Conservation (phyloP, 2,888 invertebrate genomes). For the Tigriopus californicus region DNA sequence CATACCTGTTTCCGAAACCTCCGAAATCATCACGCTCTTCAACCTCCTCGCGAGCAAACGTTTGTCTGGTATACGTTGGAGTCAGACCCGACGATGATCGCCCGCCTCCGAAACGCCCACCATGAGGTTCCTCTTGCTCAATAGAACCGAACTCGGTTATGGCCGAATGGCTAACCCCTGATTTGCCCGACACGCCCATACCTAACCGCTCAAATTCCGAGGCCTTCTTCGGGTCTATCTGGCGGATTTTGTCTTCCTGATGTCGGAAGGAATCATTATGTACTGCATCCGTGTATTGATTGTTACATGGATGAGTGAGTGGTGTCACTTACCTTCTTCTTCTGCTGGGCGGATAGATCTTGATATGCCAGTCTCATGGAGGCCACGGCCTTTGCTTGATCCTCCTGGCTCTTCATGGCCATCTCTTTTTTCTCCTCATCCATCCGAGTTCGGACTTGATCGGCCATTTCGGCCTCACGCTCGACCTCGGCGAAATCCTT, state of each 20-base stretch:
- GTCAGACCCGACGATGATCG: no score
- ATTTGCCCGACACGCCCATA: constrained; percentile 41
- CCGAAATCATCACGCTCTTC: constrained; percentile 20
- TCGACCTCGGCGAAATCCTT: constrained; percentile 90
- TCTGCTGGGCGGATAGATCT: constrained; percentile 43
- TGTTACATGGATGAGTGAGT: no score
- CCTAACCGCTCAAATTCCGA: constrained; percentile 78
- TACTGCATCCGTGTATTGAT: no score
- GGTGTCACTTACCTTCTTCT: constrained; percentile 40
- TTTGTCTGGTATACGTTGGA: no score
- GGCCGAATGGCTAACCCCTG: constrained; percentile 61
- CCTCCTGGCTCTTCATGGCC: constrained; percentile 19
- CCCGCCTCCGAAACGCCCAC: background rate
- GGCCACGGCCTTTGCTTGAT: constrained; percentile 21
- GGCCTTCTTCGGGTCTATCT: constrained; percentile 59
- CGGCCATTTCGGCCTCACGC: constrained; percentile 63
- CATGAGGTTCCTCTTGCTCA: constrained; percentile 50
- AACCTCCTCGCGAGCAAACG: constrained; percentile 10
- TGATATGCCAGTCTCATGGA: constrained; percentile 48
- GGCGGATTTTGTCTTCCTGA: constrained; percentile 46
- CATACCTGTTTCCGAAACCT: no score
- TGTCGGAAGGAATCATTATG: no score
- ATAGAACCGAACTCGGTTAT: constrained; percentile 75
- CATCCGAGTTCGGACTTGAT: constrained; percentile 43
- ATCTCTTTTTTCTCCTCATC: constrained; percentile 19